Conservation (phyloP, 2,113 vertebrate species). For the Saimiri boliviensis region DNA sequence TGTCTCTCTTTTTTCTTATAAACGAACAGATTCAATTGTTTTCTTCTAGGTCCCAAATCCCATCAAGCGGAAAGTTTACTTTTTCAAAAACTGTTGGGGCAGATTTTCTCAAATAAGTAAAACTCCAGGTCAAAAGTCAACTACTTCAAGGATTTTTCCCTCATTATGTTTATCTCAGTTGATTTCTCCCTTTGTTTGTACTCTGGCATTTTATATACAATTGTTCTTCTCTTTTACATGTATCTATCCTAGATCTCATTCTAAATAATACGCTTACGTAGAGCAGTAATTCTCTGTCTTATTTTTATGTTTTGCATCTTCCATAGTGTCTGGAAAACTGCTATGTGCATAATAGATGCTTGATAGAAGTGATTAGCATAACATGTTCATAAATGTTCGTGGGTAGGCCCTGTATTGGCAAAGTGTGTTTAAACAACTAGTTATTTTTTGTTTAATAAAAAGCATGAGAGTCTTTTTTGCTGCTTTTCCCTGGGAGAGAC, state of each 20-base stretch:
- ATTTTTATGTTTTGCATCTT: neutral
- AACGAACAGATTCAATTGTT: conserved; percentile 40
- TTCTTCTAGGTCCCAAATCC: conserved; percentile 31
- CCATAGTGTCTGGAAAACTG: conserved; percentile 5
- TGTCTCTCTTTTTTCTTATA: conserved; percentile 37
- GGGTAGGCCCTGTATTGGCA: neutral
- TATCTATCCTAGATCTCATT: neutral
- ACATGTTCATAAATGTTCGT: neutral
- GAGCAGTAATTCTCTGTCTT: neutral
- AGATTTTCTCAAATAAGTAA: conserved; percentile 29
- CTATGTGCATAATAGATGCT: neutral
- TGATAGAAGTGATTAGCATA: neutral
- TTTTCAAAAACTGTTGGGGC: conserved; percentile 32
- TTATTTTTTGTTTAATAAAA: neutral
- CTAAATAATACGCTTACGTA: conserved; percentile 23
- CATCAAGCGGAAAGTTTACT: conserved; percentile 38
- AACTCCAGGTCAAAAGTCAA: neutral
- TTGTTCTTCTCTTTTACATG: conserved; percentile 24
- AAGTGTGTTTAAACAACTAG: neutral
- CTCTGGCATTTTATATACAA: conserved; percentile 3
- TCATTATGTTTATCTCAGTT: conserved; percentile 14
- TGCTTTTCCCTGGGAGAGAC: conserved; percentile 3
- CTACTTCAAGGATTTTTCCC: neutral
- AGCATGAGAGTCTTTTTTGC: neutral
- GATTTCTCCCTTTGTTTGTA: neutral